These are phyloP conservation scores for Peromyscus polionotus DNA, from an alignment of 2,113 vertebrate species.

Conservation along the genomic window DNA sequence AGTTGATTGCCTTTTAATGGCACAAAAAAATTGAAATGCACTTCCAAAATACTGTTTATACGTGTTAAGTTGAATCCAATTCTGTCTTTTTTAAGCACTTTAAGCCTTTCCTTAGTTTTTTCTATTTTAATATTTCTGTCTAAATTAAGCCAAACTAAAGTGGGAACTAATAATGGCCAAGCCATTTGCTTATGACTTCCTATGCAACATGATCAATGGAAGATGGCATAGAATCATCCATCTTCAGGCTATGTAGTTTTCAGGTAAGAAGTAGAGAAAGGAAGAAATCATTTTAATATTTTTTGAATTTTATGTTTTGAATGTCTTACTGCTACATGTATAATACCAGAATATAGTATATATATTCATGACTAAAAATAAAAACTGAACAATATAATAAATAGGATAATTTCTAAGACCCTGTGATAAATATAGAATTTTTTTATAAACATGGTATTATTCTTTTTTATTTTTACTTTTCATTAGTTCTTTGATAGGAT, in stretches of 20 bases:
- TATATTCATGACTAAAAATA: background rate
- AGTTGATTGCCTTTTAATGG: background rate
- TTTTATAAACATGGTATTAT: background rate
- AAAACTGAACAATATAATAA: slow-evolving; percentile 7
- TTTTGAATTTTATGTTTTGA: slow-evolving; percentile 35
- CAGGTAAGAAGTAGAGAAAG: background rate
- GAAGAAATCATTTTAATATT: slow-evolving; percentile 8
- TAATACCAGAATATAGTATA: background rate
- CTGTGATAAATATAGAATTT: background rate
- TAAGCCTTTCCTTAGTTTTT: slow-evolving; percentile 9
- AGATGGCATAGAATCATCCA: background rate
- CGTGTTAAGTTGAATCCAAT: background rate
- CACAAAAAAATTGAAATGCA: background rate
- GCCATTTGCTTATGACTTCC: background rate
- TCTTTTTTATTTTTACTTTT: background rate
- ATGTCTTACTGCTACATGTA: background rate
- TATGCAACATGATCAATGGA: background rate
- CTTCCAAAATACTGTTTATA: slow-evolving; percentile 14
- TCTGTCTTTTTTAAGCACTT: background rate
- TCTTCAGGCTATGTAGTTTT: background rate
- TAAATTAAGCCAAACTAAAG: slow-evolving; percentile 17
- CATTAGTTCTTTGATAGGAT: background rate
- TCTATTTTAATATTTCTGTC: slow-evolving; percentile 7
- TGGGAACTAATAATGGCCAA: background rate
- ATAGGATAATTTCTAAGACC: background rate